Base-by-base conservation (phyloP, 2,797 vertebrate species). In the Sebastes taczanowskii region DNA sequence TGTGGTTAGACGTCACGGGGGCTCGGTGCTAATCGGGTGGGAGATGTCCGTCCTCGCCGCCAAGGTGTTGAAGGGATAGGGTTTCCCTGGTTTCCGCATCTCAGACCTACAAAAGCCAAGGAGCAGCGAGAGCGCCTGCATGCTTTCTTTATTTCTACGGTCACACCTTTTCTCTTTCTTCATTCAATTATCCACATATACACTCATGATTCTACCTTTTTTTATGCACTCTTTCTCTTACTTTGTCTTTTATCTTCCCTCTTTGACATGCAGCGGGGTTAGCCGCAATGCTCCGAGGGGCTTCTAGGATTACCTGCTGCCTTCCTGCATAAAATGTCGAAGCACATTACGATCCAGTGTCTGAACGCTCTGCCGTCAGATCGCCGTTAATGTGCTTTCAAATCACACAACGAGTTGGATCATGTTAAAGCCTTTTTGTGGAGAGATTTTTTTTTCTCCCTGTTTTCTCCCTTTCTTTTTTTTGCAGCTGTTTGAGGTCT, bases 41-140 rank as follows among this genome's bases (percentile, higher is more conserved):
- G 85, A 90, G 83, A 87, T 70, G 71, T 94, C 91, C 49, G n/a
- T 90, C 90, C 72, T 89, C 88, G 76, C 91, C 27, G 42, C 66
- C 35, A 64, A 93, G 87, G 91, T 89, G 90, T 86, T 7, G 58
- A 74, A 82, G 27, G 84, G 89, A 86, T 92, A 56, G 63, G 49
- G 83, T 93, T 90, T 88, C 85, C 55, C 22, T 20, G 64, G 78
- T 92, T 90, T 76, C 78, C 64, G 7, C 85, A 71, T 86, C 34
- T 83, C 64, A 73, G 83, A 86, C 75, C 29, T 61, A 74, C 84
- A 85, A 83, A 91, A 91, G 81, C 91, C 74, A 25, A 58, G n/a
- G 52, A 84, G 80, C 84, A 67, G 25, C 11, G 23, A 61, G 56
- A 78, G 52, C 23, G 27, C 34, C 61, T 56, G 29, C 53, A 4